Conservation (phyloP, 37 sponge, comb jelly and placozoan genomes). For the Spongilla lacustris region DNA sequence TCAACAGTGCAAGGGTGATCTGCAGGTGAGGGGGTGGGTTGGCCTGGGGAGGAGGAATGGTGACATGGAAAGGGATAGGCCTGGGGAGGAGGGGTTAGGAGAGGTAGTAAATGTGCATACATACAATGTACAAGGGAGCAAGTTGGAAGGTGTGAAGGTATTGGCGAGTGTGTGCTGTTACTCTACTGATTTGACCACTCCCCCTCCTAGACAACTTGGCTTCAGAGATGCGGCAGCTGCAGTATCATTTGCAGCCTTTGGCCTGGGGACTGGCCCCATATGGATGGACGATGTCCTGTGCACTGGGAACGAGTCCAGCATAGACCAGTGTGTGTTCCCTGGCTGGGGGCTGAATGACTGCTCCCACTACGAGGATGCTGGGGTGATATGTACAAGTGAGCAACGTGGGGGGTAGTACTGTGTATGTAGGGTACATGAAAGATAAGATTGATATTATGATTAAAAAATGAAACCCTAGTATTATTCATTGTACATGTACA, state of each 20-base stretch:
- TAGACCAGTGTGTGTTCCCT: background rate
- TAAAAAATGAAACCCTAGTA: too few species aligned
- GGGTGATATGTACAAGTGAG: constrained; percentile 20
- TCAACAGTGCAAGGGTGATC: constrained; percentile 56
- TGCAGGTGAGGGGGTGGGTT: constrained; percentile 22
- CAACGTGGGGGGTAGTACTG: constrained; percentile 31
- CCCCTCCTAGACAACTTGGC: background rate
- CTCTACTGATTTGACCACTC: background rate
- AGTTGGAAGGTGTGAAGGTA: too few species aligned
- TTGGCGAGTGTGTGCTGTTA: background rate
- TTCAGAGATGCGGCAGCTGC: background rate
- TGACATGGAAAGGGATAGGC: background rate
- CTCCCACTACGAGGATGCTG: constrained; percentile 25
- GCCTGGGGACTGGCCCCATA: constrained; percentile 8
- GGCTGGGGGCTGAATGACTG: constrained; percentile 14
- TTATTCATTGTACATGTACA: too few species aligned
- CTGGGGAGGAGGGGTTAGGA: background rate
- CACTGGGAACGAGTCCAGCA: background rate
- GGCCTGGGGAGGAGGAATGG: background rate
- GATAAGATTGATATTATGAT: too few species aligned
- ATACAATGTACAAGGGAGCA: too few species aligned
- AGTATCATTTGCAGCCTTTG: background rate
- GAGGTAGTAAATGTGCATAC: background rate
- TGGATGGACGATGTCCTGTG: constrained; percentile 31
- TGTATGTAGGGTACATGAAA: constrained; percentile 37